A percentile compares a stretch with the other conserved stretches of the same genome.
phyloP scores from a whole-genome alignment of 2,797 vertebrate species.

The Delichon dasypus region DNA sequence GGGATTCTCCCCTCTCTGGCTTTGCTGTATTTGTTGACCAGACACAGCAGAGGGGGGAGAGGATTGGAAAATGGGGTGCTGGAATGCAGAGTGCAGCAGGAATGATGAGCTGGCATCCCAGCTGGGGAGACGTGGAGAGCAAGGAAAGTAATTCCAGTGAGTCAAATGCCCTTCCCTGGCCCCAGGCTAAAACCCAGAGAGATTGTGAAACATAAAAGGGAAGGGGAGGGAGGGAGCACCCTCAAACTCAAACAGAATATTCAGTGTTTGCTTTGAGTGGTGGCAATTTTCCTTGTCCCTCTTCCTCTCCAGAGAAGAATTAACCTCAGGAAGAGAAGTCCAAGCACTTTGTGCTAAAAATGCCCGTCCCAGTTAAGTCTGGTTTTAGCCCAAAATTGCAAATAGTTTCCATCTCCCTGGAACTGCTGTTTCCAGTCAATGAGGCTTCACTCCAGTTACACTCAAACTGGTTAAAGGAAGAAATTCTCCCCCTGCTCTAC shows the following conservation, averaged over 20 bases:
- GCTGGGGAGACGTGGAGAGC: background rate
- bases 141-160: background rate
- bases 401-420: slow-evolving; percentile 26
- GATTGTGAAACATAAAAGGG: background rate
- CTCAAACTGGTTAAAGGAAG: slow-evolving; percentile 9
- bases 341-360: background rate
- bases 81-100: background rate
- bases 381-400: background rate
- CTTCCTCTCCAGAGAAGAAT: background rate
- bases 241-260: background rate
- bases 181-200: background rate
- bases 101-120: background rate
- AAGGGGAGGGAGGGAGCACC: background rate
- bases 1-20: background rate
- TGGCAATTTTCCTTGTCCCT: background rate
- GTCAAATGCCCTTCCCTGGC: slow-evolving; percentile 14
- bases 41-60: background rate
- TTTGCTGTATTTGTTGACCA: background rate
- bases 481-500: background rate
- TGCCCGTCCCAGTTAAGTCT: background rate
- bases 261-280: background rate
- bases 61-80: background rate
- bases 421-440: slow-evolving; percentile 3
- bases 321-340: background rate
- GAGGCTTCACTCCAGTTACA: background rate